Base-by-base conservation (phyloP, 2,888 invertebrate genomes). In the Melipona bicolor region DNA sequence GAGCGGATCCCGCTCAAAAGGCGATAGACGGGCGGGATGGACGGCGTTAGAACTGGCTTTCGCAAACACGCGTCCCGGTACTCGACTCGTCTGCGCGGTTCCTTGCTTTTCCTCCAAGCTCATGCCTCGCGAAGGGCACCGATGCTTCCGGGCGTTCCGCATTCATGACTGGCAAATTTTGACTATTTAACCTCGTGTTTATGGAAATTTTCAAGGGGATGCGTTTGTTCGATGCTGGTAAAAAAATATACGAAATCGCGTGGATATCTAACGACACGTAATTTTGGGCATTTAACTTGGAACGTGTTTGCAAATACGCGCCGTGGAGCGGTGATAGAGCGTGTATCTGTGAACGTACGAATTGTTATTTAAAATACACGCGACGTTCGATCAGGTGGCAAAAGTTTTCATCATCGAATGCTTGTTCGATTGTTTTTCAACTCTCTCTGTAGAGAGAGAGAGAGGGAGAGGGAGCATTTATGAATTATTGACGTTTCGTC, bases 341-440 rank as follows among this genome's bases (percentile, higher is more conserved):
- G 5, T n/a, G 15, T n/a, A 56, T 56, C n/a, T n/a, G n/a, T 56
- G n/a, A 56, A 56, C 13, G 19, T 13, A n/a, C n/a, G n/a, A 15
- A n/a, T 56, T 36, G 15, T 61, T 61, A 24, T 61, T 3, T 9
- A 19, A 6, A 17, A 27, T 27, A 61, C 36, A 36, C 9, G 52
- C 19, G 50, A 27, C 13, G 17, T 9, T 21, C 3, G 17, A 24
- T 52, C 19, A 24, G 11, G n/a, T 15, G n/a, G n/a, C n/a, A n/a
- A n/a, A 56, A 3, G n/a, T 19, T 27, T 61, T 19, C 24, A 27
- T 61, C 27, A 19, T 27, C 17, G 61, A 24, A 13, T 24, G 80
- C 88, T 91, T 89, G 17, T 88, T 84, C 86, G 87, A 71, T 24
- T 6, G 11, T n/a, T 50, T 24, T 3, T 24, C 21, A 9, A 17